Evolutionary conservation across 2,797 vertebrate genomes (phyloP).

Genomic region (Catharus ustulatus): DNA sequence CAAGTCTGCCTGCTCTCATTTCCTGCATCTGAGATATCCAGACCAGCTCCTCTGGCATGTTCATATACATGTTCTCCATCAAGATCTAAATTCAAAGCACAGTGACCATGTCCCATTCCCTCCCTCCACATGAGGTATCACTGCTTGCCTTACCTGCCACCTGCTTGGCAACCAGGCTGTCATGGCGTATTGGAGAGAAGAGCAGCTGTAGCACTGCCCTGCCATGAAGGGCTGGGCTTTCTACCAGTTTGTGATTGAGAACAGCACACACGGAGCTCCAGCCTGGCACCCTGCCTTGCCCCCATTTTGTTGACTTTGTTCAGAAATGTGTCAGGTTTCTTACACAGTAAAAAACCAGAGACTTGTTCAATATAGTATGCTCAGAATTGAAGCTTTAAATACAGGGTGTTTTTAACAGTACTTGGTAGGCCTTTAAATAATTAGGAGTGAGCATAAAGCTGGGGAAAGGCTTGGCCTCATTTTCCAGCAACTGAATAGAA

Average conservation of each 20-base stretch:
- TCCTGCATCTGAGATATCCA: neutral
- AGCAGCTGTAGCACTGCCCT: neutral
- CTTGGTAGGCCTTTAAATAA: constrained; percentile 2
- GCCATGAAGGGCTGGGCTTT: neutral
- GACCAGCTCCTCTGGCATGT: rapidly evolving
- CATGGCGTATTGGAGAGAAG: neutral
- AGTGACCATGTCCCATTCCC: rapidly evolving
- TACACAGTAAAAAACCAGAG: neutral
- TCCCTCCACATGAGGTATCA: neutral
- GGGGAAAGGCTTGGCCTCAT: neutral
- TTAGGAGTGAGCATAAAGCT: neutral
- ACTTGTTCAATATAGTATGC: neutral
- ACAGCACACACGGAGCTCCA: neutral
- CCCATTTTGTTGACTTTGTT: neutral
- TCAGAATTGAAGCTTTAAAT: neutral
- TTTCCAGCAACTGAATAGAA: constrained; percentile 1
- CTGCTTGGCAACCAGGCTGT: neutral
- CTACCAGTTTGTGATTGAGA: neutral
- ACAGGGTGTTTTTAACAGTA: neutral
- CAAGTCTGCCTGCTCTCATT: neutral
- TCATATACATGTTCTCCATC: neutral
- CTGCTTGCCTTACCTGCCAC: neutral
- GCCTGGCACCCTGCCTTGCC: neutral
- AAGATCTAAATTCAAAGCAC: neutral
- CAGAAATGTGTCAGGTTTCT: neutral